Evolutionary conservation across 1,140 invertebrate species (phyloP).

Genomic region (Drosophila sulfurigaster): DNA sequence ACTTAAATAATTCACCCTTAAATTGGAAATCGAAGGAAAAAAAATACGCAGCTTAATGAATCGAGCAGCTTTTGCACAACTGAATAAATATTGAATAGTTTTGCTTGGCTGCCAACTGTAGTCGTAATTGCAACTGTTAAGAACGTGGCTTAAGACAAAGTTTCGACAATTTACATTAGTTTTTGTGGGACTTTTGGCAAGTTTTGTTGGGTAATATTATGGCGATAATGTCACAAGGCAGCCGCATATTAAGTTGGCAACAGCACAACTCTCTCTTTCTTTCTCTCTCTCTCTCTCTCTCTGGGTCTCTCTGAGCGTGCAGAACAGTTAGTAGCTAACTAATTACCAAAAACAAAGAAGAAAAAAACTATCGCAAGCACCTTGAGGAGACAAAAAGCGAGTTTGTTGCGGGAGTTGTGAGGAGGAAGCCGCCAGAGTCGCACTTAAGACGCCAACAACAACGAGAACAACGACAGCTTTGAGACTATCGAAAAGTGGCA

Average conservation of each 20-base stretch:
- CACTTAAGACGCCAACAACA: neutral
- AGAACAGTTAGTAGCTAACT: slow-evolving; percentile 65
- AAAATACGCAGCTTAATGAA: neutral
- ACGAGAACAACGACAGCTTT: slow-evolving; percentile 23
- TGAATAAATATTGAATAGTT: slow-evolving; percentile 3
- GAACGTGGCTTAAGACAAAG: slow-evolving; percentile 10
- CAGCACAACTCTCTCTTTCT: neutral
- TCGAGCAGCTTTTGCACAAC: neutral
- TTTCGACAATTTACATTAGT: slow-evolving; percentile 39
- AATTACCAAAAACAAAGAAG: slow-evolving; percentile 58
- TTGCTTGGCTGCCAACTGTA: neutral
- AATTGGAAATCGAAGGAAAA: neutral
- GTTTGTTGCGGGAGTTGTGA: neutral
- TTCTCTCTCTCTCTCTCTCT: no score
- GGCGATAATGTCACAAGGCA: slow-evolving; percentile 68
- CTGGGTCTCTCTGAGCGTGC: neutral
- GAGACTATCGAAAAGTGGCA: slow-evolving; percentile 36
- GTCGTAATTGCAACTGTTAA: slow-evolving; percentile 6
- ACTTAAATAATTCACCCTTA: neutral
- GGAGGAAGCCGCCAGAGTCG: neutral
- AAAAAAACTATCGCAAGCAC: slow-evolving; percentile 9
- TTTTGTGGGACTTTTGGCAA: slow-evolving; percentile 13
- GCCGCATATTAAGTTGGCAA: slow-evolving; percentile 68
- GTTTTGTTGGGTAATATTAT: slow-evolving; percentile 15
- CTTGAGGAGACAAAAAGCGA: slow-evolving; percentile 9